Conservation (phyloP, 2,113 vertebrate species). For the Cavia aperea region DNA sequence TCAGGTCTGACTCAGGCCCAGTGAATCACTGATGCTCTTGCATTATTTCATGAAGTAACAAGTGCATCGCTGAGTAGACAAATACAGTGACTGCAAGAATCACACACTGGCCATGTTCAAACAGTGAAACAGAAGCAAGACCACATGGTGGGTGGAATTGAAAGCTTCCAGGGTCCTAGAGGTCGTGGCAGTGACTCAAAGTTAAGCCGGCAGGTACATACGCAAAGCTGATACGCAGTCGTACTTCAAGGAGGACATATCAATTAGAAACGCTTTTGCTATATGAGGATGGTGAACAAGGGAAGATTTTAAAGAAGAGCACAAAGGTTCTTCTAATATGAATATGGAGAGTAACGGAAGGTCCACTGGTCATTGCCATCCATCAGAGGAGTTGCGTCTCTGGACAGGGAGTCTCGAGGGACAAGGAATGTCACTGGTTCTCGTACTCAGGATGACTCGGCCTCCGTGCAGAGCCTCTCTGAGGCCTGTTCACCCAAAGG, state of each 20-base stretch:
- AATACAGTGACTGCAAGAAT: neutral
- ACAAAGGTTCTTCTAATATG: neutral
- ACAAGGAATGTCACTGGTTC: neutral
- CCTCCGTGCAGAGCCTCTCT: neutral
- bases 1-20: neutral
- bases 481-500: neutral
- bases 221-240: neutral
- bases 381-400: neutral
- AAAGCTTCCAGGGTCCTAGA: neutral
- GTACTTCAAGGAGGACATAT: neutral
- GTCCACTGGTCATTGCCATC: neutral
- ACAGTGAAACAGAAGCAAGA: neutral
- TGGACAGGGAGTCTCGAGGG: accelerated
- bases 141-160: neutral
- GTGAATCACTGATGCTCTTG: neutral
- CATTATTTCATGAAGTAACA: neutral
- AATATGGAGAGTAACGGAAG: neutral
- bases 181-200: neutral
- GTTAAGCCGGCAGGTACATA: neutral
- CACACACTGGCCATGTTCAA: neutral
- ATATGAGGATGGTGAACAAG: neutral
- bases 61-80: neutral
- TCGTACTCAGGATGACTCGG: accelerated
- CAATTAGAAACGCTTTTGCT: neutral
- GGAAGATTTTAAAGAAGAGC: neutral